phyloP scores from a whole-genome alignment of 2,888 invertebrate species.

The Amphipyra tragopoginis region DNA sequence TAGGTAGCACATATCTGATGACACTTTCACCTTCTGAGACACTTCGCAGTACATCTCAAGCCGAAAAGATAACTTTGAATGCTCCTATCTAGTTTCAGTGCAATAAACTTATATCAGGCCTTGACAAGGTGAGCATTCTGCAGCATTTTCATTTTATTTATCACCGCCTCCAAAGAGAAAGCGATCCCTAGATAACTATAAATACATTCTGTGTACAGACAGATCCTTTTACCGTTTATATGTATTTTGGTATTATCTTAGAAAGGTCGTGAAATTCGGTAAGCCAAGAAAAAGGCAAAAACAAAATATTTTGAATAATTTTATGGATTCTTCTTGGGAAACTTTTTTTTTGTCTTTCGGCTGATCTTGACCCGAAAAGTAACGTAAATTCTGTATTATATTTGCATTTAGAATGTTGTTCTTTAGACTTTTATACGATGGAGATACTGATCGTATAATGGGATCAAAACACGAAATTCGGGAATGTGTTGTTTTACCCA shows the following conservation, averaged over 20 bases:
- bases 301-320: slow-evolving; percentile 41
- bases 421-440: slow-evolving; percentile 20
- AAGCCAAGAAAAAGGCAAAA: slow-evolving; percentile 17
- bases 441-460: slow-evolving; percentile 19
- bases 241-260: slow-evolving; percentile 33
- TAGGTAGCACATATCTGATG: no score
- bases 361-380: slow-evolving; percentile 42
- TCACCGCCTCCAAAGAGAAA: slow-evolving; percentile 20
- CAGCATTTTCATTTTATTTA: slow-evolving; percentile 39
- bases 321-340: slow-evolving; percentile 31
- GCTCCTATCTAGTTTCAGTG: not conserved
- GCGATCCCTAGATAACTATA: slow-evolving; percentile 47
- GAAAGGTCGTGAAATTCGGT: slow-evolving; percentile 24
- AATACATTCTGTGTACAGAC: slow-evolving; percentile 35
- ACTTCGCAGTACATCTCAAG: no score
- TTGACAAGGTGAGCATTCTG: slow-evolving; percentile 25
- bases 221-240: slow-evolving; percentile 48
- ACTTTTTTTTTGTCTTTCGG: slow-evolving; percentile 25
- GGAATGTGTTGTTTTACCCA: not conserved
- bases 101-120: slow-evolving; percentile 42
- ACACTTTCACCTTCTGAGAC: no score
- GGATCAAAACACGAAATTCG: not conserved
- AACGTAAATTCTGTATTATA: slow-evolving; percentile 30
- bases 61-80: no score
- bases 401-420: slow-evolving; percentile 49